A percentile compares a stretch with the other conserved stretches of the same genome.
Evolutionary conservation across 2,888 invertebrate genomes (phyloP).

Genomic region (Craniophora ligustri): DNA sequence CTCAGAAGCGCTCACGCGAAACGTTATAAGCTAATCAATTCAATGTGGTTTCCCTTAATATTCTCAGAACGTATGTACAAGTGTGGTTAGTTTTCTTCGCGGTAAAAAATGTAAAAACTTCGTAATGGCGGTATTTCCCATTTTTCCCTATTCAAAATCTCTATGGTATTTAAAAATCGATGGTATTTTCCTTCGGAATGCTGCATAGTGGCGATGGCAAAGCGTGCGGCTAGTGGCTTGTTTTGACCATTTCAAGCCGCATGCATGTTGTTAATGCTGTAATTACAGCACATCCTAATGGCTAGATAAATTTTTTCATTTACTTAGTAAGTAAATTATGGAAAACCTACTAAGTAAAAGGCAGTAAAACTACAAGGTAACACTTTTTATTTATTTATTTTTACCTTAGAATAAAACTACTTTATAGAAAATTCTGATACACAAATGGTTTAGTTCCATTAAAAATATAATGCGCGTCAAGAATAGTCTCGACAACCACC

Average conservation of each 20-base stretch:
- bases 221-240: conserved; percentile 63
- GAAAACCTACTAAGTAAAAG: too few relatives aligned
- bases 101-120: conserved; percentile 53
- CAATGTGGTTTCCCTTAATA: conserved; percentile 60
- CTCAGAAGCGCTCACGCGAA: conserved; percentile 54
- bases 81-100: conserved; percentile 50
- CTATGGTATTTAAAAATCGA: too few relatives aligned
- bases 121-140: conserved; percentile 32
- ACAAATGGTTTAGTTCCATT: too few relatives aligned
- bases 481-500: too few relatives aligned
- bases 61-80: conserved; percentile 59
- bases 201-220: conserved; percentile 55
- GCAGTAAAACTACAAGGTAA: too few relatives aligned
- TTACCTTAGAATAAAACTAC: too few relatives aligned
- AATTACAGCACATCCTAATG: conserved; percentile 74
- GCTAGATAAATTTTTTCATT: conserved; percentile 68
- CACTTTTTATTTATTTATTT: too few relatives aligned
- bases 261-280: conserved; percentile 71
- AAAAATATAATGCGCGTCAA: too few relatives aligned
- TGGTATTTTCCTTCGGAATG: conserved; percentile 69
- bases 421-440: too few relatives aligned
- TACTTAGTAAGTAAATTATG: conserved; percentile 44
- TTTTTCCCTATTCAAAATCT: conserved; percentile 61
- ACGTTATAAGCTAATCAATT: conserved; percentile 62
- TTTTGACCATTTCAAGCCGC: conserved; percentile 75